Percentiles rank a stretch among this genome's conserved stretches.
Evolutionary conservation across 2,888 invertebrate genomes (phyloP).

Genomic region (Luperina nickerlii): DNA sequence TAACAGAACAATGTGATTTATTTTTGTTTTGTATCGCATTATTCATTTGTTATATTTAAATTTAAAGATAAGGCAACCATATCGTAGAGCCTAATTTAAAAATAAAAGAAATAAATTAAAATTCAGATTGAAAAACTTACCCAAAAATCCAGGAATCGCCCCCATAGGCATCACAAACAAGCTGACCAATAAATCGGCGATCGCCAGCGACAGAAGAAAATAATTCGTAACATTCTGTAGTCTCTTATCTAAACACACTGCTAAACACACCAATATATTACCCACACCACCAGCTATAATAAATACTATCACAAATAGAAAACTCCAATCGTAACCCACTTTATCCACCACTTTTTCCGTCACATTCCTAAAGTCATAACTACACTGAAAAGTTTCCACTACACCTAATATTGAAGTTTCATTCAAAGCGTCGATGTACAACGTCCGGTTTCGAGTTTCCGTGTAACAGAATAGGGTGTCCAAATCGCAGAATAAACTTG

Average conservation of each 20-base stretch:
- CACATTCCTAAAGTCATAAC: conserved; percentile 78
- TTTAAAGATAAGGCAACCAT: no score
- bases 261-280: conserved; percentile 97
- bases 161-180: conserved; percentile 98
- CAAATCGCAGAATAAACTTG: conserved; percentile 80
- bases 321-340: conserved; percentile 94
- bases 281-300: conserved; percentile 97
- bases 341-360: conserved; percentile 73
- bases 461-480: conserved; percentile 81
- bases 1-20: no score
- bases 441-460: conserved; percentile 80
- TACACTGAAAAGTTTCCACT: conserved; percentile 83
- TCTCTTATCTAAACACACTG: conserved; percentile 96
- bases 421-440: conserved; percentile 77
- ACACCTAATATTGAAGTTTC: conserved; percentile 69
- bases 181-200: conserved; percentile 98
- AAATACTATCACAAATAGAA: conserved; percentile 95
- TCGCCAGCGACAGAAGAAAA: conserved; percentile 97
- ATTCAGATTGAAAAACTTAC: conserved; percentile 90
- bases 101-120: background rate
- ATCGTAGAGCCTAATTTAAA: background rate
- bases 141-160: conserved; percentile 97
- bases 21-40: no score
- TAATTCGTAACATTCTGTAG: conserved; percentile 99
- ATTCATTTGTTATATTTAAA: no score